A percentile compares a stretch with the other conserved stretches of the same genome.
These are phyloP conservation scores for Eupithecia tripunctaria DNA, from an alignment of 2,888 invertebrate species.

Conservation along the genomic window DNA sequence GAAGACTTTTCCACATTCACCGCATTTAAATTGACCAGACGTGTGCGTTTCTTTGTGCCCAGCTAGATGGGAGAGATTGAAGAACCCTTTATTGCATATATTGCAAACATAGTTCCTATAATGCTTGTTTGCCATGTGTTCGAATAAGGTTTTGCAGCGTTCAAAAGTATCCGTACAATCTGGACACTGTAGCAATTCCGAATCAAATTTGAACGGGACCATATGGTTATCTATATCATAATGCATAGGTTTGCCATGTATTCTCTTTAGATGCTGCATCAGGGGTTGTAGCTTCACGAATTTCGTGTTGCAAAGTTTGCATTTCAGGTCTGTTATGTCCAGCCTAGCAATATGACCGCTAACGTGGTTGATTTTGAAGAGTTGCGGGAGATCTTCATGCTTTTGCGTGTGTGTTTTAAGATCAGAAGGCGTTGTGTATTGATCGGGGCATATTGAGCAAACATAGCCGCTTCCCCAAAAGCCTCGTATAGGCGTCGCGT, in stretches of 20 bases:
- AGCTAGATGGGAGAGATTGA: conserved; percentile 49
- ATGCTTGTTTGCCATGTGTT: conserved; percentile 67
- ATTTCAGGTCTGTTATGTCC: conserved; percentile 63
- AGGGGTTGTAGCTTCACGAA: conserved; percentile 54
- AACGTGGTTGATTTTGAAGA: conserved; percentile 46
- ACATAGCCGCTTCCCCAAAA: conserved; percentile 47
- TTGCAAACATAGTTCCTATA: conserved; percentile 65
- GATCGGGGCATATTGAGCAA: conserved; percentile 50
- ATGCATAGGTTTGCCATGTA: conserved; percentile 55
- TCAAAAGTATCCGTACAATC: conserved; percentile 56
- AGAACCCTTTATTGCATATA: conserved; percentile 61
- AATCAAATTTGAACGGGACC: conserved; percentile 66
- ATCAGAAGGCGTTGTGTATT: conserved; percentile 40
- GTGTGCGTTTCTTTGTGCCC: conserved; percentile 52
- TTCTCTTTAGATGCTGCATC: conserved; percentile 53
- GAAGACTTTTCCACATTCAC: background rate
- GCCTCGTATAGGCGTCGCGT: conserved; percentile 53
- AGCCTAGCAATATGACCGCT: conserved; percentile 57
- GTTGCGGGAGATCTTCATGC: conserved; percentile 38
- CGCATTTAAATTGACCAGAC: conserved; percentile 41
- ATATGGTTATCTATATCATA: conserved; percentile 64
- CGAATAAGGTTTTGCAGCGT: conserved; percentile 60
- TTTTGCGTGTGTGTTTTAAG: conserved; percentile 51
- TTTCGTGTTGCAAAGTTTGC: conserved; percentile 54
- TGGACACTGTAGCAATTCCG: conserved; percentile 52